Evolutionary conservation across 2,797 vertebrate genomes (phyloP), one percentile per base, ranked within the genome.

Genomic region (Sebastes vulpes): DNA sequence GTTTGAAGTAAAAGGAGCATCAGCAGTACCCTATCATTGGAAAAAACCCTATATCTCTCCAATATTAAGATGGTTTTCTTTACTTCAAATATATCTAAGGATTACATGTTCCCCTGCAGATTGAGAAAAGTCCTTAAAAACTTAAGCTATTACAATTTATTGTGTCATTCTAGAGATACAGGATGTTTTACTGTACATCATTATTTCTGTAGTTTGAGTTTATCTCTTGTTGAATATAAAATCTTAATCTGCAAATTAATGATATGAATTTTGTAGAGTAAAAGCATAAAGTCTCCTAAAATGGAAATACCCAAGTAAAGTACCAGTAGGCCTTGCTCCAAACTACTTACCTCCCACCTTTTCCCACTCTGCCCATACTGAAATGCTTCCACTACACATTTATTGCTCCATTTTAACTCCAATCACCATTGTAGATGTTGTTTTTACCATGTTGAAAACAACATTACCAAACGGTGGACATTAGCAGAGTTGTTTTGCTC

Each of bases 401-500:
- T 7, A 38, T n/a, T 29, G 1, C 12, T n/a, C 16, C 0, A 20
- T 9, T 61, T 65, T 29, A 12, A 26, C 18, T 25, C 31, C 9
- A 25, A 1, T 46, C 53, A 18, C 7, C 16, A 12, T 12, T 70
- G 4, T 28, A 25, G 18, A 35, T 64, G 11, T 35, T 18, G 1
- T 4, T 61, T 52, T 46, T 21, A 18, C 32, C 25, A 5, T 20
- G 8, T 35, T 76, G 21, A 18, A 10, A 21, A 32, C 20, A 31
- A 2, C 42, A 9, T 60, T 21, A 75, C 21, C 68, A 77, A 85
- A 76, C 9, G 3, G 18, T 31, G 31, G 56, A 78, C 69, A 71
- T 80, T 65, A 72, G 56, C 63, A 25, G 35, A 72, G 65, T 38
- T 60, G 60, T 76, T 82, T 75, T 68, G 57, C 84, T 83, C 58